phyloP scores from a whole-genome alignment of 2,797 vertebrate species.

The Protonibea diacanthus region DNA sequence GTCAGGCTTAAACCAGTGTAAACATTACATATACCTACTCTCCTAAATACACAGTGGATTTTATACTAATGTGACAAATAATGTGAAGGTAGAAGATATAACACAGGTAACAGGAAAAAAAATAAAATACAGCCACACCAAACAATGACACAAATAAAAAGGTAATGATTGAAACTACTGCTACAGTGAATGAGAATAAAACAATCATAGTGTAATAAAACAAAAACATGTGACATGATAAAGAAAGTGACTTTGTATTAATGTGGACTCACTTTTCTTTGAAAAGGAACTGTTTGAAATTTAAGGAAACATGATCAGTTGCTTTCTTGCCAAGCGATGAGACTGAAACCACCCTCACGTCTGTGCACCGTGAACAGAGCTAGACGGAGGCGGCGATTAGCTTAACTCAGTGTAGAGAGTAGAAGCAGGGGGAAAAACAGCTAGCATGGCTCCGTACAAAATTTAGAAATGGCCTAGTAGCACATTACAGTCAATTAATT shows the following conservation, averaged over 20 bases:
- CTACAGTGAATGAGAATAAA: constrained; percentile 36
- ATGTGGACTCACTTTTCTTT: neutral
- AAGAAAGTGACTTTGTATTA: constrained; percentile 22
- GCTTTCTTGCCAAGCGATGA: neutral
- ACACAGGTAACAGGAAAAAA: constrained; percentile 34
- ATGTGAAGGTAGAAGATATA: constrained; percentile 25
- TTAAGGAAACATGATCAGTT: neutral
- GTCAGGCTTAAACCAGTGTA: constrained; percentile 49
- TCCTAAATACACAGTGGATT: constrained; percentile 40
- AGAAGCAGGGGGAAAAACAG: neutral
- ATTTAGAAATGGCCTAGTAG: neutral
- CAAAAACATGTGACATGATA: constrained; percentile 9
- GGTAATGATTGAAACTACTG: constrained; percentile 22
- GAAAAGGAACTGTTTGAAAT: neutral
- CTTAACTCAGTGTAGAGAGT: neutral
- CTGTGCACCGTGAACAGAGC: neutral
- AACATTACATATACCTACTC: constrained; percentile 20
- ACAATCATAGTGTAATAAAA: constrained; percentile 22
- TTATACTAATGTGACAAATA: constrained; percentile 45
- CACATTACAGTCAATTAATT: neutral
- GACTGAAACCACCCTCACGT: neutral
- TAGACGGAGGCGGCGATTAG: neutral
- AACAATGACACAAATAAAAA: constrained; percentile 35
- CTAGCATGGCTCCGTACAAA: neutral
- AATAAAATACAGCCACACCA: neutral